Base-by-base conservation (phyloP, 2,797 vertebrate genomes). In the Myiotriccus ornatus region DNA sequence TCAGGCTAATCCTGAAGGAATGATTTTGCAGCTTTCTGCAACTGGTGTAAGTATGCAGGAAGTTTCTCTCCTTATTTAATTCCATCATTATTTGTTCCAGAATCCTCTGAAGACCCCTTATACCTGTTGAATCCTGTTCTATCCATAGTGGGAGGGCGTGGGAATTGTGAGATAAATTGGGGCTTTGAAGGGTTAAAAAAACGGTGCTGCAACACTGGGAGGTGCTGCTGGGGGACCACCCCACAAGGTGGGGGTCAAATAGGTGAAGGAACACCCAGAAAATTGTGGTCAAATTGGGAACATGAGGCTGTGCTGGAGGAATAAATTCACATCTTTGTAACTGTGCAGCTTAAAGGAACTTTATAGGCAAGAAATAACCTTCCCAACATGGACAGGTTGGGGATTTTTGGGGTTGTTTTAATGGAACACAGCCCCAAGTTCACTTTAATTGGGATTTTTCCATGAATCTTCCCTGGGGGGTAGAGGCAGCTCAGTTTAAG, bases 401-500 rank as follows among this genome's bases (percentile, higher is more conserved):
- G 52, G 52, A 7, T 8, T 68, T 47, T 43, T 5, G 6, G 6
- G 44, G 37, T 2, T 50, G 9, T 6, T 37, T 65, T 50, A 24
- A 44, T 7, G 24, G 4, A 56, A 20, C 24, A 20, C 19, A 59
- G 32, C 43, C 34, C 10, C 23, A 28, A 2, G 14, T 69, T 46
- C 14, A 27, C 52, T 62, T 12, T 7, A 37, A 12, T 17, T 18
- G 30, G 27, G 37, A 32, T 4, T 46, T 81, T 63, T n/a, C 60
- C 10, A 8, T 39, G 28, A 0, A 4, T 19, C 35, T 6, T 35
- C n/a, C n/a, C 15, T 0, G 2, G 4, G 34, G 60, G 28, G 12
- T 28, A 10, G 25, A 44, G 32, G 18, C 27, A 84, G n/a, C 11
- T 43, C 30, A 44, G 15, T 11, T 56, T 13, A 4, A 73, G 41